These are phyloP conservation scores for Pseudochirops corinnae DNA, from an alignment of 2,797 vertebrate genomes.

Conservation along the genomic window DNA sequence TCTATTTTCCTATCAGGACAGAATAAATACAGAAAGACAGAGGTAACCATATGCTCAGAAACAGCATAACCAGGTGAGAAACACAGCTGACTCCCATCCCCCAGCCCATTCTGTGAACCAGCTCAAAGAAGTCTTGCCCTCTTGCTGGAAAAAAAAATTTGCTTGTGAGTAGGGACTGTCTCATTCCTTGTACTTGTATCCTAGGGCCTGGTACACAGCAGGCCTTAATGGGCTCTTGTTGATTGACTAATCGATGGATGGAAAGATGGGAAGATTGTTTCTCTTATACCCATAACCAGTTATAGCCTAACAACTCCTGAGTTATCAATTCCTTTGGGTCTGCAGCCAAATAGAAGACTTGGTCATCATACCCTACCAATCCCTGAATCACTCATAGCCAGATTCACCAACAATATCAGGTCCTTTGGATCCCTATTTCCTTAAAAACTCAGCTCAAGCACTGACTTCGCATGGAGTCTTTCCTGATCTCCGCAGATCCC, in stretches of 20 bases:
- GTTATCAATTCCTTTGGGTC: too few relatives aligned
- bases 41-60: too few relatives aligned
- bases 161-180: not conserved
- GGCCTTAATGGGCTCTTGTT: not conserved
- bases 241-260: too few relatives aligned
- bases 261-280: too few relatives aligned
- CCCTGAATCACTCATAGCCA: not conserved
- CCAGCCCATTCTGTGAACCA: too few relatives aligned
- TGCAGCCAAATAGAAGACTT: too few relatives aligned
- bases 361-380: not conserved
- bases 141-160: not conserved
- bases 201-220: not conserved
- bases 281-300: too few relatives aligned
- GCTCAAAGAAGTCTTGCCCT: not conserved
- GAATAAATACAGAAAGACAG: too few relatives aligned
- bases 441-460: not conserved
- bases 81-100: not conserved
- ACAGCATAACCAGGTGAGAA: too few relatives aligned
- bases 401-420: not conserved
- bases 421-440: not conserved
- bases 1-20: too few relatives aligned
- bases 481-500: not conserved
- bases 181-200: not conserved
- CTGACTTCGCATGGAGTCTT: not conserved
- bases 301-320: too few relatives aligned